These are phyloP conservation scores for Botia almorhae DNA, from an alignment of 2,797 vertebrate species.

Conservation along the genomic window DNA sequence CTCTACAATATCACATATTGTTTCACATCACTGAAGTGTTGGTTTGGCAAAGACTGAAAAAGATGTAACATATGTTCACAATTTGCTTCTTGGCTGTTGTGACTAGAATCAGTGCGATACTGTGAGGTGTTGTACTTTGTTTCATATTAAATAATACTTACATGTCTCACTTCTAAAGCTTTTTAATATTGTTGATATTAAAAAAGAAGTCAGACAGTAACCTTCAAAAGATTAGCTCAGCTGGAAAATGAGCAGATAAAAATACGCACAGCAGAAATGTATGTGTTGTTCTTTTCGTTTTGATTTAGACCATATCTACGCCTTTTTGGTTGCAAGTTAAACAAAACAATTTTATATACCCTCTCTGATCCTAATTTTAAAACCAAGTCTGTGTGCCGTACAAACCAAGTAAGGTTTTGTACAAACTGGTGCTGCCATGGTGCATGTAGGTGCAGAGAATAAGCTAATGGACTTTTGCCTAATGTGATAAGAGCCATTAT, in stretches of 20 bases:
- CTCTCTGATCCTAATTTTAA: slow-evolving; percentile 38
- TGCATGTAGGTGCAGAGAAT: slow-evolving; percentile 79
- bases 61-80: slow-evolving; percentile 78
- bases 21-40: slow-evolving; percentile 76
- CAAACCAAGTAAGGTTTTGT: slow-evolving; percentile 70
- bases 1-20: slow-evolving; percentile 71
- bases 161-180: slow-evolving; percentile 54
- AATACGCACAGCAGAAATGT: slow-evolving; percentile 45
- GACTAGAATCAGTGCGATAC: slow-evolving; percentile 59
- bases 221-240: slow-evolving; percentile 51
- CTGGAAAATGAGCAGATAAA: slow-evolving; percentile 54
- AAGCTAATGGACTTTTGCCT: slow-evolving; percentile 98
- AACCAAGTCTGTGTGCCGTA: background rate
- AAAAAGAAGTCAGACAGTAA: slow-evolving; percentile 40
- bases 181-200: slow-evolving; percentile 43
- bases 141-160: slow-evolving; percentile 62
- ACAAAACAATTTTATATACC: slow-evolving; percentile 12
- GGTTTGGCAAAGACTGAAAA: slow-evolving; percentile 67
- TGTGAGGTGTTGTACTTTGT: slow-evolving; percentile 59
- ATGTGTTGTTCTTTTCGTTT: slow-evolving; percentile 38
- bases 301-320: slow-evolving; percentile 38
- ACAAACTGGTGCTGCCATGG: slow-evolving; percentile 64
- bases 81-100: slow-evolving; percentile 72
- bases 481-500: slow-evolving; percentile 99
- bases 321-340: slow-evolving; percentile 31